These are phyloP conservation scores for Cyaniris semiargus DNA, from an alignment of 2,888 invertebrate species.

Conservation along the genomic window DNA sequence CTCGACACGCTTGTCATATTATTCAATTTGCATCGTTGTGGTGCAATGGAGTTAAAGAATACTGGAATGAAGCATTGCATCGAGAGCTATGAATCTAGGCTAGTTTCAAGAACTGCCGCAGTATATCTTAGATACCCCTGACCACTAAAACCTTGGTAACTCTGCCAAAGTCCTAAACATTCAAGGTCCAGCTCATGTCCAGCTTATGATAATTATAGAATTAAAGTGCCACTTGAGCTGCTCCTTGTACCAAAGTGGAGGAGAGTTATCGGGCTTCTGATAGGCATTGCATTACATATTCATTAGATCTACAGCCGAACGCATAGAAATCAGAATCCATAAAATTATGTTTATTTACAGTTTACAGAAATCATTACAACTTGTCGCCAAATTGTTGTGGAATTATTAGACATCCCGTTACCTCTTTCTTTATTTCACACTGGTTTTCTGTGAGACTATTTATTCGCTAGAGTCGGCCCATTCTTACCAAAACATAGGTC, in stretches of 20 bases:
- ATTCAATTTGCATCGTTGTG: background rate
- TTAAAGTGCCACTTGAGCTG: background rate
- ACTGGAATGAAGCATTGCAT: background rate
- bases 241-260: background rate
- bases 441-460: too few relatives aligned
- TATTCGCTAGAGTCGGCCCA: background rate
- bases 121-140: background rate
- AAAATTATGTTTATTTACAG: too few relatives aligned
- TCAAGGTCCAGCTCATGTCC: background rate
- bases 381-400: too few relatives aligned
- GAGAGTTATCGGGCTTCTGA: background rate
- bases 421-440: too few relatives aligned
- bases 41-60: background rate
- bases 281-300: background rate
- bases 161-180: background rate
- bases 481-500: background rate
- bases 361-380: too few relatives aligned
- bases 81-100: background rate
- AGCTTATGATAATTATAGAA: conserved; percentile 2
- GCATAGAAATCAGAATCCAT: background rate
- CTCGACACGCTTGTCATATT: background rate
- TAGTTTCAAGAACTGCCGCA: too few relatives aligned
- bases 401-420: too few relatives aligned
- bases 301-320: background rate
- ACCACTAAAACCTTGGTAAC: background rate